A percentile compares a stretch with the other conserved stretches of the same genome.
These are phyloP conservation scores for Eudyptes chrysolophus DNA, from an alignment of 2,113 vertebrate genomes.

Conservation along the genomic window DNA sequence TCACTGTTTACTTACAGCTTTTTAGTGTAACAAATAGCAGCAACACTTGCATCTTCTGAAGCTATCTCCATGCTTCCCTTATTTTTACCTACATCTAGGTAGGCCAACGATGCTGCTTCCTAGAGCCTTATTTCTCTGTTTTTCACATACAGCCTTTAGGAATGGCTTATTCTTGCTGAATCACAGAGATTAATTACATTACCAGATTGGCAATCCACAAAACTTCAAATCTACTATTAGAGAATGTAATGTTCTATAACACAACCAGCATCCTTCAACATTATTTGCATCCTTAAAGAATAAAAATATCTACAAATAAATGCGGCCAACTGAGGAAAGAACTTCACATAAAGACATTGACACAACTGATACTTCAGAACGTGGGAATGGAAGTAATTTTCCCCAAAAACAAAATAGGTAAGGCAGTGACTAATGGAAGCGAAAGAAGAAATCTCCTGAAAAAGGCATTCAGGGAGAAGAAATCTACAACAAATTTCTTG, in stretches of 20 bases:
- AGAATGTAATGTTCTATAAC: background rate
- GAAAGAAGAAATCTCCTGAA: background rate
- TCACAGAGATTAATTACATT: background rate
- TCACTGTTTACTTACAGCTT: slow-evolving; percentile 16
- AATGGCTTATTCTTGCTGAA: background rate
- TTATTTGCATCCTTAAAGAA: background rate
- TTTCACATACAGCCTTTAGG: background rate
- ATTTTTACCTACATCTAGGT: background rate
- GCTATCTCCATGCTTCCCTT: background rate
- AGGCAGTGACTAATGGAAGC: background rate
- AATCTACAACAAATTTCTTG: background rate
- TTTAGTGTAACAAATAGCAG: background rate
- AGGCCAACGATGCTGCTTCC: background rate
- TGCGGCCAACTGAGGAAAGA: background rate
- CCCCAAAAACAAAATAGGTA: background rate
- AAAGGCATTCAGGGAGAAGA: background rate
- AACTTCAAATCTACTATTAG: background rate
- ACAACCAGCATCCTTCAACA: background rate
- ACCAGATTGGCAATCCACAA: background rate
- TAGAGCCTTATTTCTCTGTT: background rate
- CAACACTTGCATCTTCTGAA: background rate
- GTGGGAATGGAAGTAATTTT: background rate
- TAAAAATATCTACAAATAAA: background rate
- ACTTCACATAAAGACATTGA: background rate
- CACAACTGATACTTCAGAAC: background rate